phyloP scores from a whole-genome alignment of 2,888 invertebrate genomes.

The Euplexia lucipara region DNA sequence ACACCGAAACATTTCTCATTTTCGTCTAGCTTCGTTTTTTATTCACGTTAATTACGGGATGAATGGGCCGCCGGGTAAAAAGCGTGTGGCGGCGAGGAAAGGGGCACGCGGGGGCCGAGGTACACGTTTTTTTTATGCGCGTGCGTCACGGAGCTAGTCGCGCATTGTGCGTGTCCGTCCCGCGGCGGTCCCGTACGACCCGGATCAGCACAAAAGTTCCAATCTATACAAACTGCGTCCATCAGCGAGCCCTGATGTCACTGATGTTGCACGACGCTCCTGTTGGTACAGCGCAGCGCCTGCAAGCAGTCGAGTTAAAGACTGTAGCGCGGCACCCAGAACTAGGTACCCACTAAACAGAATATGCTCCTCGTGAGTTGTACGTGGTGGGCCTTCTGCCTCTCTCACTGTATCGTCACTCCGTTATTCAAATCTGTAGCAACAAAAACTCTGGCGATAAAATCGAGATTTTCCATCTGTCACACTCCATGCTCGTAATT shows the following conservation, averaged over 20 bases:
- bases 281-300: background rate
- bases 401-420: background rate
- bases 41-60: constrained; percentile 86
- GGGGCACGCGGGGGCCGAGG: constrained; percentile 42
- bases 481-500: constrained; percentile 66
- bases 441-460: constrained; percentile 65
- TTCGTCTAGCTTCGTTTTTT: constrained; percentile 85
- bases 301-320: background rate
- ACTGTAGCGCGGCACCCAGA: background rate
- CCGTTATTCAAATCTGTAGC: constrained; percentile 75
- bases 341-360: no score
- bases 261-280: background rate
- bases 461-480: constrained; percentile 71
- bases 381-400: constrained; percentile 34
- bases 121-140: constrained; percentile 76
- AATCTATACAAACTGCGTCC: background rate
- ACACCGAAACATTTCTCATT: constrained; percentile 88
- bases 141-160: constrained; percentile 79
- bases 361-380: background rate
- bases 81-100: constrained; percentile 62
- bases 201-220: constrained; percentile 37
- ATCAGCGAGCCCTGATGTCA: background rate
- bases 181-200: constrained; percentile 25
- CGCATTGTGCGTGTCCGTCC: constrained; percentile 46
- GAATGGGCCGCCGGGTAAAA: constrained; percentile 80